These are phyloP conservation scores for Gobio gobio DNA, from an alignment of 2,113 vertebrate species.

Conservation along the genomic window DNA sequence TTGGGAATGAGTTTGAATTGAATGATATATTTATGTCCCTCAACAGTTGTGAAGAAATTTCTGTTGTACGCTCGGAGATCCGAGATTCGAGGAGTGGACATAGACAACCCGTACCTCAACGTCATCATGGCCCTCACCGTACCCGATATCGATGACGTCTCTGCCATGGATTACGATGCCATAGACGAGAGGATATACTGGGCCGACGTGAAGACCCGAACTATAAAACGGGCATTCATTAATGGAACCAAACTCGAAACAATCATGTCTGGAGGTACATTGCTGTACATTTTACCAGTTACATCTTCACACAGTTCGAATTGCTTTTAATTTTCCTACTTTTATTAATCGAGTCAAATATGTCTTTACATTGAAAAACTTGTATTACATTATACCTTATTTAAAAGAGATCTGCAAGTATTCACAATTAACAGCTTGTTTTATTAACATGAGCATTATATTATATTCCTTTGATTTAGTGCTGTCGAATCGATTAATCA, in stretches of 20 bases:
- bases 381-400: background rate
- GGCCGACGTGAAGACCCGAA: constrained; percentile 87
- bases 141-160: constrained; percentile 87
- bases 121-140: constrained; percentile 89
- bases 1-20: background rate
- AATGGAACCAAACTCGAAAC: constrained; percentile 85
- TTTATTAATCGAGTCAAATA: background rate
- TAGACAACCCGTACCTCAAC: constrained; percentile 88
- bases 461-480: too few relatives aligned
- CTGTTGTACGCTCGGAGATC: constrained; percentile 84
- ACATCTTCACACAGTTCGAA: background rate
- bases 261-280: constrained; percentile 85
- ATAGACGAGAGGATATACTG: constrained; percentile 85
- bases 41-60: constrained; percentile 85
- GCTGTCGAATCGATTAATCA: too few relatives aligned
- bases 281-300: background rate
- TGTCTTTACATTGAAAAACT: background rate
- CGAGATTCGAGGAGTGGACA: constrained; percentile 87
- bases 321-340: background rate
- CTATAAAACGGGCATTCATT: constrained; percentile 86
- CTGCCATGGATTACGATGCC: constrained; percentile 85
- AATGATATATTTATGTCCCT: constrained; percentile 41
- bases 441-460: background rate
- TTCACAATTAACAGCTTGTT: background rate
- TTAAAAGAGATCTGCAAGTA: background rate